Base-by-base conservation (phyloP, 1,140 invertebrate genomes). In the Mya arenaria region DNA sequence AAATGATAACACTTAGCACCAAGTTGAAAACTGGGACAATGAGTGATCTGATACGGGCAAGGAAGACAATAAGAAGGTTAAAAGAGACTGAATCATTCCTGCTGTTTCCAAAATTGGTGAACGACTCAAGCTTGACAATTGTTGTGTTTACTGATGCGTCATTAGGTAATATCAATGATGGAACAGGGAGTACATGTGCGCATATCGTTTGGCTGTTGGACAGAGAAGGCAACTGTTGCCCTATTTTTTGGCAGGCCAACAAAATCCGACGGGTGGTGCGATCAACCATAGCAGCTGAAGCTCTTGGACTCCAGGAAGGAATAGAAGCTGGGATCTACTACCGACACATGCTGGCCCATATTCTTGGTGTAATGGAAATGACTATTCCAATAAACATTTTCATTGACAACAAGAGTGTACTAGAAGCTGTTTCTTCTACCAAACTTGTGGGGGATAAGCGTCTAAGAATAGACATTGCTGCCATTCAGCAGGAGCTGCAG, bases 381-480 rank as follows among this genome's bases (percentile, higher is more conserved):
- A 28, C 19, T 37, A 68, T 85, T 34, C 56, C 25, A 8, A 73
- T 82, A 13, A 32, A 28, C 23, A 48, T 60, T 6, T 82, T 73
- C 36, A 48, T 68, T 66, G 80, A 82, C 80, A 82, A 82, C 30
- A 82, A 58, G 52, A 74, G 80, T 74, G 80, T 82, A 34, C 60
- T 72, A 41, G 79, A 82, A 23, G 79, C 79, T 13, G 36, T 82
- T 28, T 28, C 23, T 6, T 65, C 55, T 37, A 82, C 68, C 15
- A 82, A 65, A 55, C 36, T 82, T 28, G 79, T 82, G 19, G 68
- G 63, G 28, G 60, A 78, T 56, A 78, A 78, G 56, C 74, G 62
- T 34, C 56, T 78, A 36, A 30, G 74, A 48, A 65, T 82, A 23
- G 79, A 82, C 32, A 73, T 82, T 66, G 56, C 68, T 39, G 79